Percentiles rank a stretch among this genome's conserved stretches.
Evolutionary conservation across 2,113 vertebrate genomes (phyloP).

Genomic region (Neomonachus schauinslandi): DNA sequence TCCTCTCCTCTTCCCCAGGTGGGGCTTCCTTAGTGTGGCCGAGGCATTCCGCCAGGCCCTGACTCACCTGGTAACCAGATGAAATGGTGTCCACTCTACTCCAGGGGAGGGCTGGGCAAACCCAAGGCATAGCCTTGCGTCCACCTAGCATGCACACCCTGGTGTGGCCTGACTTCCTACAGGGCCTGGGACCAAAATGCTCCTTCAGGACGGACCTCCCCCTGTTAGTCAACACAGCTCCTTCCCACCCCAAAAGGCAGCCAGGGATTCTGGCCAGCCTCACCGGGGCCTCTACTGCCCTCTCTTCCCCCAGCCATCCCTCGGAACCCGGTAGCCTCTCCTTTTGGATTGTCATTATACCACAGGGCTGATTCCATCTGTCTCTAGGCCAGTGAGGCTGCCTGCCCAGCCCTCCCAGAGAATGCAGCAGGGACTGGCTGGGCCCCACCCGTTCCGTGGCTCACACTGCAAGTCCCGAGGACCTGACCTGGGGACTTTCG

Average conservation of each 20-base stretch:
- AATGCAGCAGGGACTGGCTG: neutral
- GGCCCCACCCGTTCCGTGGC: neutral
- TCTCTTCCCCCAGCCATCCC: neutral
- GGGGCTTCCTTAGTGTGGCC: neutral
- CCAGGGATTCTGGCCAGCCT: neutral
- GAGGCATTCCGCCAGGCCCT: neutral
- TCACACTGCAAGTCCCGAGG: rapidly evolving
- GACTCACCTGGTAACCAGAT: neutral
- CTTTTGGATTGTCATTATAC: neutral
- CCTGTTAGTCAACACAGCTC: neutral
- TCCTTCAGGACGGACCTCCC: neutral
- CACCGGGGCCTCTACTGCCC: neutral
- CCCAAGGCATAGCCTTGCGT: rapidly evolving
- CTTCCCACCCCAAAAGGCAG: neutral
- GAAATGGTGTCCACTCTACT: rapidly evolving
- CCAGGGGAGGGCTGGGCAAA: neutral
- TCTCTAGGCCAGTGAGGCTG: neutral
- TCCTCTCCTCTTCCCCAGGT: too few relatives aligned
- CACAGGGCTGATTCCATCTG: neutral
- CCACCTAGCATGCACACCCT: rapidly evolving
- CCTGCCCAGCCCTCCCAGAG: neutral
- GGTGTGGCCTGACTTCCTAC: neutral
- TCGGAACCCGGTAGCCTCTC: neutral
- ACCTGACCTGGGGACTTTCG: neutral
- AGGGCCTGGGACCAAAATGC: neutral